Base-by-base conservation (phyloP, 1,140 invertebrate genomes). In the Apis dorsata region DNA sequence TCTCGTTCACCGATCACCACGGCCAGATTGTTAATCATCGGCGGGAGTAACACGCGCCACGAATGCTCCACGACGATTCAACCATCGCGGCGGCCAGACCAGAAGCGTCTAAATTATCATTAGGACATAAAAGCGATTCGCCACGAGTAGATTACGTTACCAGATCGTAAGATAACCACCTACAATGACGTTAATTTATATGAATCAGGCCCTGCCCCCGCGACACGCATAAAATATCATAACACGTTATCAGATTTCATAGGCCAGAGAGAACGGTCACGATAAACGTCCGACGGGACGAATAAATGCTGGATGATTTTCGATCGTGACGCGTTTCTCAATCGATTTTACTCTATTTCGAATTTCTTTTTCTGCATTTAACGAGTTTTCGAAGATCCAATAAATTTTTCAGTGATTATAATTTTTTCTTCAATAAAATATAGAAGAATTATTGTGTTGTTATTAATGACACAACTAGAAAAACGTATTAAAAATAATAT, bases 181-280 rank as follows among this genome's bases (percentile, higher is more conserved):
- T 77, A 77, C 80, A 82, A 82, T 76, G 80, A 82, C 74, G 79
- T 76, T 81, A 81, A 76, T 81, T 82, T 82, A 70, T 76, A 82
- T 55, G 80, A 77, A 77, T 77, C 80, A 60, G 63, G 19, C 21
- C 49, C 66, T 76, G 55, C 49, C 73, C 74, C 59, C 63, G 49
- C 80, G 80, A 70, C 80, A 77, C 65, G 80, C 80, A 82, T 82
- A 77, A 69, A 77, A 82, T 77, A 82, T 77, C 74, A 82, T 82
- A 82, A 82, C 80, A 70, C 74, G 73, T 82, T 82, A 77, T 82
- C 80, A 82, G 80, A 82, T 82, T 82, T 82, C 80, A 82, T 77
- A 82, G 80, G 63, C 72, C 65, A 70, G 49, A 34, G 49, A n/a
- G 65, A n/a, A 21, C 10, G 21, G 7, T 13, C 49, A 57, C 68